Conservation (phyloP, 2,113 vertebrate species). For the Sinosuthora webbiana region DNA sequence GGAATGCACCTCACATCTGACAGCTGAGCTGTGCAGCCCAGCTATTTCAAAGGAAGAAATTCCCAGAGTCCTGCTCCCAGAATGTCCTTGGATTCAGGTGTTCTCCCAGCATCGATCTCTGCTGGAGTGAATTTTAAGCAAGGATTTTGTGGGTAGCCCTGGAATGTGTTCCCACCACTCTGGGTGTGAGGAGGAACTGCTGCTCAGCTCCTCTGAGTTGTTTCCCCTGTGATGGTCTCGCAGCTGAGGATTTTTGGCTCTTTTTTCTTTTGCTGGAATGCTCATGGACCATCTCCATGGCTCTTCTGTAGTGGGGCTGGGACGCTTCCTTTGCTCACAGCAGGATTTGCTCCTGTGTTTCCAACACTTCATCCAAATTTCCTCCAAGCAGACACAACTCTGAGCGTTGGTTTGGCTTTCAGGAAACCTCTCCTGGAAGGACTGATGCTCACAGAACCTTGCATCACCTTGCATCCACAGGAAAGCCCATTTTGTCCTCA, state of each 20-base stretch:
- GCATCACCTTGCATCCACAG: neutral
- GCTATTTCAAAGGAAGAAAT: neutral
- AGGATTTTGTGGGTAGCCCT: neutral
- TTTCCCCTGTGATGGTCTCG: neutral
- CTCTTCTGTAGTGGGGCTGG: neutral
- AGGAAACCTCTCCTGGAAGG: neutral
- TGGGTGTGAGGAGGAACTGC: neutral
- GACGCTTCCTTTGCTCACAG: neutral
- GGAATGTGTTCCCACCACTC: neutral
- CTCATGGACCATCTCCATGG: too few relatives aligned
- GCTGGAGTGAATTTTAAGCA: neutral
- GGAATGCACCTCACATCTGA: neutral
- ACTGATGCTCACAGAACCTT: neutral
- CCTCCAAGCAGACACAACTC: neutral
- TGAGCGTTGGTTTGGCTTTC: neutral
- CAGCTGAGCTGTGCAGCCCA: neutral
- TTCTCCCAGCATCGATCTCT: neutral
- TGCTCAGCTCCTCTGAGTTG: neutral
- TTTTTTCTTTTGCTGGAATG: neutral
- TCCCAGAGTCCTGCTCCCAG: neutral
- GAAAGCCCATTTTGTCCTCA: neutral
- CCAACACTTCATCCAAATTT: neutral
- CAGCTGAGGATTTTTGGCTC: neutral
- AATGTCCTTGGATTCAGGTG: neutral
- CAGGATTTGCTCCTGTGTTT: neutral